A percentile compares a stretch with the other conserved stretches of the same genome.
Evolutionary conservation across 2,797 vertebrate genomes (phyloP).

Genomic region (Cyclopterus lumpus): DNA sequence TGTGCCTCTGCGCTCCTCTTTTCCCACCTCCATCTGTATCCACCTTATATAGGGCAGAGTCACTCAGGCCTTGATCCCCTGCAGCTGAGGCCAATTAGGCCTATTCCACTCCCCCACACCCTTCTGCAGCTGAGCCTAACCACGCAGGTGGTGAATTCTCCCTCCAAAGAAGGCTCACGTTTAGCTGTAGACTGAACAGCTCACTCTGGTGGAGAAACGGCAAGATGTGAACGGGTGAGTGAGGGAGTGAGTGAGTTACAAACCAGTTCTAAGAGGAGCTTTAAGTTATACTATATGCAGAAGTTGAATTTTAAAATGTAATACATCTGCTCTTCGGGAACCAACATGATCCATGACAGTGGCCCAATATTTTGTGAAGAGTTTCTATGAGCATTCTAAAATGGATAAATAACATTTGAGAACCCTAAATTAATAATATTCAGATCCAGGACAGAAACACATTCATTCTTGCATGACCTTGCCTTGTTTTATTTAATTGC

Average conservation of each 20-base stretch:
- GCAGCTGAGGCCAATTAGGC: too few relatives aligned
- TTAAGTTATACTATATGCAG: too few relatives aligned
- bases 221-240: neutral
- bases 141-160: too few relatives aligned
- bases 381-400: neutral
- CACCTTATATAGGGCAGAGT: too few relatives aligned
- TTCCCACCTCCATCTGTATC: too few relatives aligned
- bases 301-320: neutral
- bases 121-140: too few relatives aligned
- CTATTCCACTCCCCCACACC: too few relatives aligned
- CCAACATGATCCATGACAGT: neutral
- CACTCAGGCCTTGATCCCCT: too few relatives aligned
- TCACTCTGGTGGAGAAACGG: neutral
- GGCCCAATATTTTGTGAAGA: neutral
- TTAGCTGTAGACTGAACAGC: neutral
- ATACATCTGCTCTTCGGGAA: neutral
- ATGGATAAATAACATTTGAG: neutral
- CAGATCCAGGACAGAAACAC: slow-evolving; percentile 31
- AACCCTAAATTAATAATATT: slow-evolving; percentile 26
- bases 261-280: neutral
- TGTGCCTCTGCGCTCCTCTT: too few relatives aligned
- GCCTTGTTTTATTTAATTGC: slow-evolving; percentile 25
- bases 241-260: neutral
- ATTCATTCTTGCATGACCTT: slow-evolving; percentile 11
- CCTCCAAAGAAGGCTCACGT: too few relatives aligned